phyloP scores from a whole-genome alignment of 2,888 invertebrate species.

The Gortyna flavago region DNA sequence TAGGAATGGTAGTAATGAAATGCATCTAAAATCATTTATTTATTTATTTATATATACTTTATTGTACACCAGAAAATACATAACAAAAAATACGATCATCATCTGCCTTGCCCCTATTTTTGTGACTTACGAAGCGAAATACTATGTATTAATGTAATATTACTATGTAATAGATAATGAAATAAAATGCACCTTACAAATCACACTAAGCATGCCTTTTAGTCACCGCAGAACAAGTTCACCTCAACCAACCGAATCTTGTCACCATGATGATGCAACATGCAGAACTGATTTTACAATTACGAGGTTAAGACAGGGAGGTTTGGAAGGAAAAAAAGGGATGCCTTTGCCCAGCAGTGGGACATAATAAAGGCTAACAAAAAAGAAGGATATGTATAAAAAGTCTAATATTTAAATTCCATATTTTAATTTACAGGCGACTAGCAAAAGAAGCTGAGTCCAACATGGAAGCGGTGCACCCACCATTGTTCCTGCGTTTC shows the following conservation, averaged over 20 bases:
- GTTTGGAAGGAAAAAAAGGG: no score
- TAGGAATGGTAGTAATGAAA: background rate
- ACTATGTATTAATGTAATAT: no score
- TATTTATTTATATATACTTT: no score
- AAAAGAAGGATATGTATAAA: no score
- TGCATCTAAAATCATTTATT: background rate
- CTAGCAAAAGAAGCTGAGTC: slow-evolving; percentile 95
- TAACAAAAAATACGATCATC: no score
- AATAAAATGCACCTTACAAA: background rate
- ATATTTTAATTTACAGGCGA: slow-evolving; percentile 82
- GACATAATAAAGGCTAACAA: no score
- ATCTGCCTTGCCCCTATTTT: background rate
- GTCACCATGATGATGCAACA: background rate
- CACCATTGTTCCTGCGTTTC: slow-evolving; percentile 98
- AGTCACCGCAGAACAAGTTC: background rate
- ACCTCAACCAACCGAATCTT: background rate
- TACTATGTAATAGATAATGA: no score
- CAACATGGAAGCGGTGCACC: slow-evolving; percentile 97
- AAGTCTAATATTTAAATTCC: background rate
- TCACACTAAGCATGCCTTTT: background rate
- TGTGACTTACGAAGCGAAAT: no score
- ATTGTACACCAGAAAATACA: no score
- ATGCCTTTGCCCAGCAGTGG: no score
- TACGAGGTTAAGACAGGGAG: no score
- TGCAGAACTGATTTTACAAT: background rate